A percentile compares a stretch with the other conserved stretches of the same genome.
phyloP scores from a whole-genome alignment of 1,140 invertebrate genomes.

The Potamilus streckersoni region DNA sequence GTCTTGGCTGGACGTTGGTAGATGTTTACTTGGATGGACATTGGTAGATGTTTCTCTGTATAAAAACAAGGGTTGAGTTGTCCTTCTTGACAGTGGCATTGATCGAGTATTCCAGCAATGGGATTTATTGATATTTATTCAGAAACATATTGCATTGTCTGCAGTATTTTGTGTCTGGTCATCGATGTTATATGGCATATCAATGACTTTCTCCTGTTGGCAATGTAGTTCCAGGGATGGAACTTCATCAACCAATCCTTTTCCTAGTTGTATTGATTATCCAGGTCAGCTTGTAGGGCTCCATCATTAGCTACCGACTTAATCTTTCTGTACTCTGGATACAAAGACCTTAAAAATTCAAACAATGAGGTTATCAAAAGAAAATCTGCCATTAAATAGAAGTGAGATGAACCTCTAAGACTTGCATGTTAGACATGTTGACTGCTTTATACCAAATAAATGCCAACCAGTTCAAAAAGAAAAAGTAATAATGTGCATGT shows the following conservation, averaged over 20 bases:
- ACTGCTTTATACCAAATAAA: too few relatives aligned
- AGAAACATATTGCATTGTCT: slow-evolving; percentile 24
- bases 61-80: too few relatives aligned
- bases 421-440: too few relatives aligned
- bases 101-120: slow-evolving; percentile 25
- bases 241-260: slow-evolving; percentile 30
- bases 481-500: too few relatives aligned
- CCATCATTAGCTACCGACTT: not conserved
- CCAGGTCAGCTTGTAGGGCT: slow-evolving; percentile 20
- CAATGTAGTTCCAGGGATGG: slow-evolving; percentile 24
- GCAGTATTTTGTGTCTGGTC: slow-evolving; percentile 21
- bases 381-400: too few relatives aligned
- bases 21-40: not conserved
- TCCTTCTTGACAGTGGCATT: slow-evolving; percentile 10
- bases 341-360: too few relatives aligned
- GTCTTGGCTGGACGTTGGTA: too few relatives aligned
- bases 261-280: slow-evolving; percentile 18
- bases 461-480: too few relatives aligned
- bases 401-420: too few relatives aligned
- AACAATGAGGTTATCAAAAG: too few relatives aligned
- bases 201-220: slow-evolving; percentile 19
- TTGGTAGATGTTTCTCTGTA: slow-evolving; percentile 8
- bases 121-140: slow-evolving; percentile 22
- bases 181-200: slow-evolving; percentile 13
- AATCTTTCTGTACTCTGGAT: not conserved